Evolutionary conservation across 2,888 invertebrate genomes (phyloP), one percentile per base, ranked within the genome.

Genomic region (Diabrotica balteata): DNA sequence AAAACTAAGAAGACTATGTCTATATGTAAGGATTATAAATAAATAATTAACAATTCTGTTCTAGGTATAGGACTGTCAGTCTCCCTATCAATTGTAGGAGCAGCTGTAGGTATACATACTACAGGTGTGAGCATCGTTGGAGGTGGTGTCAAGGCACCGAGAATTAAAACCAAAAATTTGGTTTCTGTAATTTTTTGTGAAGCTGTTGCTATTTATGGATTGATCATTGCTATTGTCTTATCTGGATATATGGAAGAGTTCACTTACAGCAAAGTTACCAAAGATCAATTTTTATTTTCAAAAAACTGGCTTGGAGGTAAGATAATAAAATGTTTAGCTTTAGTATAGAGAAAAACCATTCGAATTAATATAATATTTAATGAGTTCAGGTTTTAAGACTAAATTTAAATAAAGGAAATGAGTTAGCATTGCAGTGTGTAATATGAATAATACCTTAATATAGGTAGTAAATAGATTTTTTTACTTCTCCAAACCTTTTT

Each of bases 111-210:
- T 63, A 99, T 99, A 80, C 96, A 96, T 85, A 97, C 97, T 49
- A 97, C 96, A 6, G 98, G 98, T 71, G 92, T 93, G 63, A 97
- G 96, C 82, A 98, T 98, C 84, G 89, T 98, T 69, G 99, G 99
- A 68, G 98, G 95, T 72, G 99, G 98, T 82, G 98, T 99, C 10
- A 98, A 98, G 86, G 96, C 98, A 47, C 99, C 99, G 8, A 88
- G 98, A 80, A 99, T 99, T 85, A 96, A 98, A 86, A 99, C 99
- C 66, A 99, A 99, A 86, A 99, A 99, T 86, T 90, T 99, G 82
- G 97, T 99, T 82, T 98, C 98, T 61, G 97, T 99, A 78, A 99
- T 99, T 85, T 99, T 99, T 88, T 99, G 99, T 84, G 99, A 99
- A 86, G 99, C 99, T 74, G 99, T 99, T 5, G 99, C 99, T 73